phyloP scores from a whole-genome alignment of 2,113 vertebrate genomes.

The Amphilophus citrinellus region DNA sequence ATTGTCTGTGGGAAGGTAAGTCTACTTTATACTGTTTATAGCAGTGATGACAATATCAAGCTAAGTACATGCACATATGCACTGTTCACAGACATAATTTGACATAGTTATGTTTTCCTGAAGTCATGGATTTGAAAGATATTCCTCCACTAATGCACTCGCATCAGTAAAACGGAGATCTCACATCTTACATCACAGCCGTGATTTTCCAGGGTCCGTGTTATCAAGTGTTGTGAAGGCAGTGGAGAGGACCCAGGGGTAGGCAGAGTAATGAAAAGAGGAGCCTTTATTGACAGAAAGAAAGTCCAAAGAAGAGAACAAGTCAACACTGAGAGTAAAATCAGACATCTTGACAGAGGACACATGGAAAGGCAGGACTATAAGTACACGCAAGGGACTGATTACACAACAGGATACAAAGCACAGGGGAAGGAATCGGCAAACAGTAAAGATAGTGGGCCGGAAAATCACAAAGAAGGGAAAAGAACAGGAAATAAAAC shows the following conservation, averaged over 20 bases:
- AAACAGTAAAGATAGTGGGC: background rate
- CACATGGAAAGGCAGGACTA: background rate
- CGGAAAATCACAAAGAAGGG: no score
- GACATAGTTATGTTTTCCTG: background rate
- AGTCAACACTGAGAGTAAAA: background rate
- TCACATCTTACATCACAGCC: background rate
- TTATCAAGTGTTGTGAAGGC: background rate
- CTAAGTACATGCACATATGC: background rate
- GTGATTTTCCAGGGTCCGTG: background rate
- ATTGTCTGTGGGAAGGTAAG: constrained; percentile 92
- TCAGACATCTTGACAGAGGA: background rate
- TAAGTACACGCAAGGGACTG: background rate
- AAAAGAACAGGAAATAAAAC: background rate
- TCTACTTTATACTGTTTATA: background rate
- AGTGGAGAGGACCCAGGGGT: background rate
- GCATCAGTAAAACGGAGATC: background rate
- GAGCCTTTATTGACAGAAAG: background rate
- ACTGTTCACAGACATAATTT: background rate
- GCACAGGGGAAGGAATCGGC: background rate
- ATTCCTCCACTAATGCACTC: background rate
- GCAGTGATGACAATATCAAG: no score
- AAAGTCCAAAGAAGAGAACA: background rate
- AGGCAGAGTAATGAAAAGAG: background rate
- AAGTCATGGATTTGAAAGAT: background rate
- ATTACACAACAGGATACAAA: background rate